Base-by-base conservation (phyloP, 2,888 invertebrate genomes). In the Caenorhabditis drosophilae region DNA sequence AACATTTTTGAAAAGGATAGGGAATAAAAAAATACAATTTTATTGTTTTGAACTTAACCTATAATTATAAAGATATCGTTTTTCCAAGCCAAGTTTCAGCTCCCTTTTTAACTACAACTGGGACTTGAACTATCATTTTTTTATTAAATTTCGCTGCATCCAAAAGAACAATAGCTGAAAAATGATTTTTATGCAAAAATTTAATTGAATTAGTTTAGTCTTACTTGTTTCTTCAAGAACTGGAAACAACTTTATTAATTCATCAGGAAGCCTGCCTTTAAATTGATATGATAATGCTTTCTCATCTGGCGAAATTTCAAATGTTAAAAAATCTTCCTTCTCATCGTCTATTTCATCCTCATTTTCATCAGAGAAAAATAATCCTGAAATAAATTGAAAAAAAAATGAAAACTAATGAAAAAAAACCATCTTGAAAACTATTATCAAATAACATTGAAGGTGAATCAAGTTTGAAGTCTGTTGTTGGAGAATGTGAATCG, bases 151-250 rank as follows among this genome's bases (percentile, higher is more conserved):
- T 20, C 9, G n/a, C 20, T 15, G 12, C 22, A 20, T 47, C 47
- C 4, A 63, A 42, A 1, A 63, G 47, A 9, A 63, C 50, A 23
- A 63, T 57, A 0, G 57, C 63, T 63, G 54, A 7, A 63, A 56
- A 15, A 34, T 41, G 6, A 12, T 9, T 2, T 27, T 3, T 26
- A 44, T 26, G n/a, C 2, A 44, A 25, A 25, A 3, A 44, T n/a
- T n/a, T 18, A 26, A 44, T 44, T 16, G 31, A 42, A 23, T n/a
- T 22, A 25, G 22, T 36, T 22, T n/a, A 20, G 25, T 23, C 51
- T 51, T 11, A 64, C 64, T 46, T n/a, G 64, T 64, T 2, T 54
- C 44, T 16, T 64, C 64, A 11, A 64, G 38, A 16, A 23, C 48
- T 7, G 64, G 64, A 45, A 59, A 64, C 9, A 59, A 34, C 4